Evolutionary conservation across 2,113 vertebrate genomes (phyloP), one percentile per base, ranked within the genome.

Genomic region (Opisthocomus hoazin): DNA sequence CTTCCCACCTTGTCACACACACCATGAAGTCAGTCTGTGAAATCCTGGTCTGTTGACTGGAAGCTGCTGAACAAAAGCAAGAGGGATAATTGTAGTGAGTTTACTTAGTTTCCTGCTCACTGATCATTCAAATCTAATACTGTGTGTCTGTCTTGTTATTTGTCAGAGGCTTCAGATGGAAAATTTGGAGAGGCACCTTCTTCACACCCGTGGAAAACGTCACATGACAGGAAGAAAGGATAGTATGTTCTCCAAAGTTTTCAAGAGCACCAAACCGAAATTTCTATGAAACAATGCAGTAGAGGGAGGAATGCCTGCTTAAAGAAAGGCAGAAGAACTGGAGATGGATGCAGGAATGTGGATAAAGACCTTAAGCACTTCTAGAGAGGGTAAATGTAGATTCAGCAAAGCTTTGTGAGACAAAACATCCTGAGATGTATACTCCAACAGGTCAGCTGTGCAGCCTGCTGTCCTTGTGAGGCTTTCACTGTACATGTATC

Each of bases 81-180:
- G 45, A 84, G 50, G 17, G 32, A 11, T 61, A 66, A 54, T 4
- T 56, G 29, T 37, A 68, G 36, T 70, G 26, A 73, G 9, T 63
- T 95, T 70, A 90, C 41, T 87, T 87, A 53, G 21, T 60, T 91
- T 84, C 39, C 24, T 71, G 27, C 56, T 65, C 22, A 32, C 30
- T 61, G 29, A 54, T 64, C 30, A 45, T 78, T 73, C 71, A 97
- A 79, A 76, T 73, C 87, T 96, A 88, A 97, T 58, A 15, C 12
- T 53, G 14, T 88, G 83, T 95, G 16, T 84, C 60, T 95, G 24
- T 94, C 57, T 91, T 89, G 26, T 94, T 90, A 45, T 93, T 90
- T 95, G 32, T 76, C 87, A 97, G 93, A 75, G 50, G 21, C 89
- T 79, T 95, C 91, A 76, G 29, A 57, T 70, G 61, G 12, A 46